Base-by-base conservation (phyloP, 2,113 vertebrate species). In the Rhinogobius similis region DNA sequence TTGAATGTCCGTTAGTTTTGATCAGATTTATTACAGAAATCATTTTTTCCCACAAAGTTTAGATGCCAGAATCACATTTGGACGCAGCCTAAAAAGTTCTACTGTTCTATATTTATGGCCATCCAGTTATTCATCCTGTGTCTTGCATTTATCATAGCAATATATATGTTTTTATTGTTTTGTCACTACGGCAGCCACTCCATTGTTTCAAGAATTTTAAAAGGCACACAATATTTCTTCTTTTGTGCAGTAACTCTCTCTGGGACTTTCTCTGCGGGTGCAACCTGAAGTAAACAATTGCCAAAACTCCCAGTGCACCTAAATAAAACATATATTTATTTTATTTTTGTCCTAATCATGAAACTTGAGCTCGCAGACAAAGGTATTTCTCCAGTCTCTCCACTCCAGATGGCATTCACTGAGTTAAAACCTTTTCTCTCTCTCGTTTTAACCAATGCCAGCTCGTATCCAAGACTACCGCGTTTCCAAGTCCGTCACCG, bases 381-480 rank as follows among this genome's bases (percentile, higher is more conserved):
- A 79, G 69, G 70, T 68, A 78, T n/a, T 65, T 41, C 53, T 50
- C 44, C 59, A 52, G 23, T 56, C 18, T 64, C 13, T 39, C 69
- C 70, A 46, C 61, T 32, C 48, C 76, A 83, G 84, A 86, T 80
- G 77, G 81, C 70, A 68, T 65, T 63, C 61, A 27, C 62, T 68
- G 61, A 72, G 73, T 81, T 64, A 75, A 61, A 73, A 76, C 74
- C 76, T 78, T 65, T 84, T 53, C 46, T 44, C 76, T 72, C 76
- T 73, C 69, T 38, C 32, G 48, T 77, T 66, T 74, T 65, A 66
- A 59, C 46, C 62, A 56, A 76, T 79, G 78, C 82, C 79, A 74
- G 62, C 38, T 3, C 18, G 85, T 89, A 78, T 75, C 87, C 79
- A 89, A 83, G 86, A 87, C 84, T 88, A 90, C 89, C 70, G 75